These are phyloP conservation scores for Micromussa lordhowensis DNA, from an alignment of 92 coral and sea anemone species.

Conservation along the genomic window DNA sequence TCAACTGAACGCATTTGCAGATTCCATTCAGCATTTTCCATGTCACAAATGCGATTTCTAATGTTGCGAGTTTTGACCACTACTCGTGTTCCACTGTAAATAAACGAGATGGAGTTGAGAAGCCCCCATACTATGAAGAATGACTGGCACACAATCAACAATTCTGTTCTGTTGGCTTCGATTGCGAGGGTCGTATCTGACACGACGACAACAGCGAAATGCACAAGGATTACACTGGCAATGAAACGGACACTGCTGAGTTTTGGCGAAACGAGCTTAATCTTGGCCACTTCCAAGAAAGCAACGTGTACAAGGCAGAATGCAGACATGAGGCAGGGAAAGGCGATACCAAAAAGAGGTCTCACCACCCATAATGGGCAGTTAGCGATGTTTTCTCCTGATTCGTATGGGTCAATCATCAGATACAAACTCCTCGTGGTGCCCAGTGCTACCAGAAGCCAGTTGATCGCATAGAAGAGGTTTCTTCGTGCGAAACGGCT, in stretches of 20 bases:
- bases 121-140: slow-evolving; percentile 81
- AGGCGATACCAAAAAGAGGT: slow-evolving; percentile 86
- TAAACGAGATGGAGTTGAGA: slow-evolving; percentile 56
- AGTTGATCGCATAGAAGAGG: slow-evolving; percentile 74
- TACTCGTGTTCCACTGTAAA: slow-evolving; percentile 78
- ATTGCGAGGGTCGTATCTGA: slow-evolving; percentile 76
- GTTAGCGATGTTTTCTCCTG: slow-evolving; percentile 57
- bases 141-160: slow-evolving; percentile 76
- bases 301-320: slow-evolving; percentile 88
- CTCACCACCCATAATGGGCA: slow-evolving; percentile 75
- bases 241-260: slow-evolving; percentile 76
- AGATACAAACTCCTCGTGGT: slow-evolving; percentile 70
- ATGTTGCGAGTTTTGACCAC: slow-evolving; percentile 13
- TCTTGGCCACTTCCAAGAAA: slow-evolving; percentile 82
- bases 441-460: slow-evolving; percentile 76
- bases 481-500: slow-evolving; percentile 65
- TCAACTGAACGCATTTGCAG: neutral
- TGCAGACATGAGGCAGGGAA: slow-evolving; percentile 89
- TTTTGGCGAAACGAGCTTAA: slow-evolving; percentile 55
- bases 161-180: slow-evolving; percentile 65
- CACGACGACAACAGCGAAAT: slow-evolving; percentile 75
- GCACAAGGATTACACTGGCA: slow-evolving; percentile 64
- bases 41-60: slow-evolving; percentile 21
- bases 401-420: slow-evolving; percentile 85
- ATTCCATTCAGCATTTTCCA: neutral